Conservation (phyloP, 2,888 invertebrate genomes). For the Morinoia aosen region DNA sequence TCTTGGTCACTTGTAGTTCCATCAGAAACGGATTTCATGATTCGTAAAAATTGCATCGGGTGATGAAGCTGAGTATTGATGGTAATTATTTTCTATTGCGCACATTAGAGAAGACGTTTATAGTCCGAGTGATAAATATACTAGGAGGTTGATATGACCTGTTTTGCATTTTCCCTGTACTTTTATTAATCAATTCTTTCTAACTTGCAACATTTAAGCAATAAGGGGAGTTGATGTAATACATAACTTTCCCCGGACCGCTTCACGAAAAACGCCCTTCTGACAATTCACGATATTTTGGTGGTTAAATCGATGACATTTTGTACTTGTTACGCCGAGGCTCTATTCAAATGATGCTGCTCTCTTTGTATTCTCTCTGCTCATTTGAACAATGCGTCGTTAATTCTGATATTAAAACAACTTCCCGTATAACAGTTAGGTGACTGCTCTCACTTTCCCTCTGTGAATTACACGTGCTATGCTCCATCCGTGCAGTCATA, state of each 20-base stretch:
- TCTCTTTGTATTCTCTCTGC: background rate
- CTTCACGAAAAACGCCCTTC: background rate
- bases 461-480: background rate
- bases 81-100: background rate
- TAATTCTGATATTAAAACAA: background rate
- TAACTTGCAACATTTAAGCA: background rate
- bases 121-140: background rate
- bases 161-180: too few species aligned
- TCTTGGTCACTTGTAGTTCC: background rate
- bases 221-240: background rate
- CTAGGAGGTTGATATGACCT: background rate
- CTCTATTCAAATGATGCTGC: conserved; percentile 3
- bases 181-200: background rate
- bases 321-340: background rate
- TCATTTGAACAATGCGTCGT: background rate
- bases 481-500: background rate
- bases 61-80: background rate
- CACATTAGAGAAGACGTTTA: background rate
- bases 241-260: background rate
- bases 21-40: background rate
- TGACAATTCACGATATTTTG: background rate
- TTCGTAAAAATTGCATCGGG: background rate
- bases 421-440: background rate
- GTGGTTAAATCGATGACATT: background rate
- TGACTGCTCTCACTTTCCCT: background rate